A percentile compares a stretch with the other conserved stretches of the same genome.
These are phyloP conservation scores for Pinna nobilis DNA, from an alignment of 1,140 invertebrate genomes.

Conservation along the genomic window DNA sequence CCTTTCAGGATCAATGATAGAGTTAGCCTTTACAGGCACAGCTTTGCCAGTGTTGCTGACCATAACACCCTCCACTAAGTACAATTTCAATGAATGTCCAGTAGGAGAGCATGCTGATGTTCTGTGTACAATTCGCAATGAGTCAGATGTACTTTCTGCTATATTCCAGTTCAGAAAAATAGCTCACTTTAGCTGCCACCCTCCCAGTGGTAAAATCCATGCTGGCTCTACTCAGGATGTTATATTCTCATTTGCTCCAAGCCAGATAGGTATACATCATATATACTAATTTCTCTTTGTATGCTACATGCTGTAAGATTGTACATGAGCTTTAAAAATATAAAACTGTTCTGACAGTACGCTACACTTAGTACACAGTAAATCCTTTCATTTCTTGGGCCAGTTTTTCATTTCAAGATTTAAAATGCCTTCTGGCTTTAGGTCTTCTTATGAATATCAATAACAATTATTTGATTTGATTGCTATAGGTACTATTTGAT, in stretches of 20 bases:
- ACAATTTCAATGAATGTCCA: slow-evolving; percentile 71
- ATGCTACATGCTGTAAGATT: not conserved
- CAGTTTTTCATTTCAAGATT: not conserved
- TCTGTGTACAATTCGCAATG: slow-evolving; percentile 68
- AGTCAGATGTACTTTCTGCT: slow-evolving; percentile 65
- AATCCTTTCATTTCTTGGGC: no score
- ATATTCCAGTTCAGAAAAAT: slow-evolving; percentile 70
- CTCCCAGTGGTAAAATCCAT: slow-evolving; percentile 67
- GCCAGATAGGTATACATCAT: slow-evolving; percentile 71
- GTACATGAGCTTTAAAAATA: no score
- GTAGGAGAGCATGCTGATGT: slow-evolving; percentile 70
- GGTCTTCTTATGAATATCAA: no score
- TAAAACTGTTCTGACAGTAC: no score
- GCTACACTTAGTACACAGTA: no score
- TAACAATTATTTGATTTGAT: no score
- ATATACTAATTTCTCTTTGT: not conserved
- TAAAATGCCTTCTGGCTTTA: not conserved
- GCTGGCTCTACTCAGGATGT: slow-evolving; percentile 68
- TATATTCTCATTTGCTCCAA: slow-evolving; percentile 72
- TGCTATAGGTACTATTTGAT: not conserved
- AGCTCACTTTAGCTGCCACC: slow-evolving; percentile 71
- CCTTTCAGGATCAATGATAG: slow-evolving; percentile 54
- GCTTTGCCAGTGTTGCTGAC: slow-evolving; percentile 71
- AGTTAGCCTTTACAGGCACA: slow-evolving; percentile 73
- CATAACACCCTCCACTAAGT: slow-evolving; percentile 63